These are phyloP conservation scores for Palythoa heliodiscus DNA, from an alignment of 92 coral and sea anemone genomes.

Conservation along the genomic window DNA sequence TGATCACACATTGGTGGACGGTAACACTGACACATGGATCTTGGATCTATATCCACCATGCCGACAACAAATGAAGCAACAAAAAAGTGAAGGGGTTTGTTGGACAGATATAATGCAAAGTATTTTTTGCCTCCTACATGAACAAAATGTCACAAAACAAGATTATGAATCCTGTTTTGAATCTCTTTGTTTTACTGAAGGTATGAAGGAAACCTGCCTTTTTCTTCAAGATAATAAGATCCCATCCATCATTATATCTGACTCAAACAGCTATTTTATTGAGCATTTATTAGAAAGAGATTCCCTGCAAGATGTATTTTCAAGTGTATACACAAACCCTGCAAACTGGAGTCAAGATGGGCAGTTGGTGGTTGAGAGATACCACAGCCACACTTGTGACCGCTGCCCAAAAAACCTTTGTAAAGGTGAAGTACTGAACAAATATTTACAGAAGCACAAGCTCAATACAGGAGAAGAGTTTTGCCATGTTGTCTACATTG, in stretches of 20 bases:
- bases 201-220: constrained; percentile 90
- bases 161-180: constrained; percentile 82
- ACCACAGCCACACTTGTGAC: constrained; percentile 74
- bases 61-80: constrained; percentile 55
- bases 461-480: constrained; percentile 37
- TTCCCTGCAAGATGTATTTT: constrained; percentile 53
- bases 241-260: constrained; percentile 81
- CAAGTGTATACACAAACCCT: constrained; percentile 80
- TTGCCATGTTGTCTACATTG: constrained; percentile 78
- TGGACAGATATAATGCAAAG: constrained; percentile 95
- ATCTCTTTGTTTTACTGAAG: constrained; percentile 77
- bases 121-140: constrained; percentile 68
- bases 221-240: constrained; percentile 56
- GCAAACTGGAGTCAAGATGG: constrained; percentile 82
- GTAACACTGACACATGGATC: constrained; percentile 98
- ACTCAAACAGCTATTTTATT: constrained; percentile 91
- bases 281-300: constrained; percentile 78
- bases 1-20: constrained; percentile 94
- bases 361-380: constrained; percentile 61
- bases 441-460: constrained; percentile 48
- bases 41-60: constrained; percentile 68
- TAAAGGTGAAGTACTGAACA: constrained; percentile 72
- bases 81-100: constrained; percentile 65
- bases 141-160: constrained; percentile 57
- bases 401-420: constrained; percentile 85